Evolutionary conservation across 2,113 vertebrate species (phyloP).

Genomic region (Leucosticte australis): DNA sequence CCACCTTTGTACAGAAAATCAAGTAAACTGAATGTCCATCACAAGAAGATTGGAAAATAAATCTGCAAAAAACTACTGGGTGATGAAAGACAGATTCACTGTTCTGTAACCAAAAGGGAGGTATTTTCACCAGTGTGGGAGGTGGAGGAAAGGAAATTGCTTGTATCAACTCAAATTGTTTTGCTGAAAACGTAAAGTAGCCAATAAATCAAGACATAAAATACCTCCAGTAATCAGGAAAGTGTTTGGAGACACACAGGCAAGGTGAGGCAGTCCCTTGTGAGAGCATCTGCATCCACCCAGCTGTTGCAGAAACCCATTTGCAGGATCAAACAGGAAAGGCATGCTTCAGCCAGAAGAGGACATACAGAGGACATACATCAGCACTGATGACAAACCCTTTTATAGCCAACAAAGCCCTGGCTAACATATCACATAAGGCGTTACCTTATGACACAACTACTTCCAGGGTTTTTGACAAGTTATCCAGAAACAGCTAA

Average conservation of each 20-base stretch:
- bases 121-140: neutral
- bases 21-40: neutral
- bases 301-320: conserved; percentile 6
- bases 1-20: neutral
- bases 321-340: neutral
- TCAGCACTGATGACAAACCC: conserved; percentile 3
- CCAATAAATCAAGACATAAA: neutral
- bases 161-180: rapidly evolving
- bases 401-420: neutral
- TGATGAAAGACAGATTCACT: neutral
- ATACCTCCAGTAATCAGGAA: rapidly evolving
- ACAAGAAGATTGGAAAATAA: neutral
- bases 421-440: neutral
- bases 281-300: neutral
- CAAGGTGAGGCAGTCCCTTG: neutral
- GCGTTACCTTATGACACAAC: neutral
- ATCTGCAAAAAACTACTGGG: neutral
- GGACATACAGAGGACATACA: neutral
- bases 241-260: neutral
- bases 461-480: neutral
- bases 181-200: neutral
- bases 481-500: conserved; percentile 31
- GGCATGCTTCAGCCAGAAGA: conserved; percentile 18
- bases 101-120: neutral
- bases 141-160: neutral